These are phyloP conservation scores for Perca fluviatilis DNA, from an alignment of 2,113 vertebrate species.

Conservation along the genomic window DNA sequence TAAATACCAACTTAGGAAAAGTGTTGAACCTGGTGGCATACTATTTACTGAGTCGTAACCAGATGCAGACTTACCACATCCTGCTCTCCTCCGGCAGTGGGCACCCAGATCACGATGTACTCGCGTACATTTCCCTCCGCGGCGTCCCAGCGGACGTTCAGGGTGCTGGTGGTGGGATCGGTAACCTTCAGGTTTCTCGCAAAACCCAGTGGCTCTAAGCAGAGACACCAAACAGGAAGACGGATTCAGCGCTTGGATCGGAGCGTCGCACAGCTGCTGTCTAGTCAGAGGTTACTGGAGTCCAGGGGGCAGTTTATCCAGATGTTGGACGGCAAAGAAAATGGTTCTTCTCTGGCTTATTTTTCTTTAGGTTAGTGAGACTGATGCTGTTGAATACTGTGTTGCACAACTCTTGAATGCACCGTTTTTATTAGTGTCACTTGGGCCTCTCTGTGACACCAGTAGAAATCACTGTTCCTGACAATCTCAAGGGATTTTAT, in stretches of 20 bases:
- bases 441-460: too few relatives aligned
- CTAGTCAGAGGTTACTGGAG: slow-evolving; percentile 6
- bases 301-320: slow-evolving; percentile 16
- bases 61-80: slow-evolving; percentile 82
- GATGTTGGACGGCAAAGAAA: neutral
- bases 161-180: slow-evolving; percentile 93
- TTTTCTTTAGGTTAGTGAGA: neutral
- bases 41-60: neutral
- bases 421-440: too few relatives aligned
- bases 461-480: too few relatives aligned
- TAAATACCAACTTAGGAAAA: neutral
- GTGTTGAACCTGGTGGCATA: neutral
- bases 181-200: slow-evolving; percentile 92
- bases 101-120: slow-evolving; percentile 90
- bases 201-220: slow-evolving; percentile 89
- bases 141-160: slow-evolving; percentile 94
- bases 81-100: slow-evolving; percentile 86
- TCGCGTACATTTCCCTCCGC: slow-evolving; percentile 94
- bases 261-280: slow-evolving; percentile 25
- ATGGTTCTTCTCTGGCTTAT: neutral
- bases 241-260: neutral
- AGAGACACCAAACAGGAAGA: slow-evolving; percentile 13
- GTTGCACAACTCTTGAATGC: too few relatives aligned
- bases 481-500: too few relatives aligned
- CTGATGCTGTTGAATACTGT: neutral